These are phyloP conservation scores for Archilochus colubris DNA, from an alignment of 2,113 vertebrate genomes.

Conservation along the genomic window DNA sequence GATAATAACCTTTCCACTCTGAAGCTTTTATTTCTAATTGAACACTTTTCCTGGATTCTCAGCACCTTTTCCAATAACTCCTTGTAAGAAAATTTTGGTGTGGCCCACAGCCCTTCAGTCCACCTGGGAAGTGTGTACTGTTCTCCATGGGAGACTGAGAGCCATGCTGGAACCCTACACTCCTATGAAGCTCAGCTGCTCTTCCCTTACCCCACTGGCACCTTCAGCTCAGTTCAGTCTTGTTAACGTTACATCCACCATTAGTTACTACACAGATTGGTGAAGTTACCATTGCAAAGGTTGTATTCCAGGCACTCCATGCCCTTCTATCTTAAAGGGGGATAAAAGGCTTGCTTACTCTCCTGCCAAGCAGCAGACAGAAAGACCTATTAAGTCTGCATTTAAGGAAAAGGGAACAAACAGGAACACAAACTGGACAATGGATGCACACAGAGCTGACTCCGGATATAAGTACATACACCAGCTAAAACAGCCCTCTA, in stretches of 20 bases:
- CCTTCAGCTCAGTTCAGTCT: neutral
- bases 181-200: neutral
- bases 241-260: neutral
- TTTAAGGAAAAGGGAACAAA: neutral
- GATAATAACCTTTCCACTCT: neutral
- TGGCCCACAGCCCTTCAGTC: no score
- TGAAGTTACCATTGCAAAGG: fast-evolving
- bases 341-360: neutral
- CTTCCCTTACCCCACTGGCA: neutral
- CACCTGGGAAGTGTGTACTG: neutral
- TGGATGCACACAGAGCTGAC: fast-evolving
- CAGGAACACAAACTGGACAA: no score
- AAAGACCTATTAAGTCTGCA: neutral
- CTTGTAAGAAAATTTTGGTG: neutral
- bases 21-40: neutral
- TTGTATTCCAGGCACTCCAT: fast-evolving
- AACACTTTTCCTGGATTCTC: neutral
- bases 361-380: fast-evolving
- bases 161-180: neutral
- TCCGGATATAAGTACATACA: fast-evolving
- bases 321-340: neutral
- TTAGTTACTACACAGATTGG: neutral
- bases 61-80: fast-evolving
- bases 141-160: neutral
- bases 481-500: fast-evolving